These are phyloP conservation scores for Cyclina sinensis DNA, from an alignment of 1,140 invertebrate genomes.

Conservation along the genomic window DNA sequence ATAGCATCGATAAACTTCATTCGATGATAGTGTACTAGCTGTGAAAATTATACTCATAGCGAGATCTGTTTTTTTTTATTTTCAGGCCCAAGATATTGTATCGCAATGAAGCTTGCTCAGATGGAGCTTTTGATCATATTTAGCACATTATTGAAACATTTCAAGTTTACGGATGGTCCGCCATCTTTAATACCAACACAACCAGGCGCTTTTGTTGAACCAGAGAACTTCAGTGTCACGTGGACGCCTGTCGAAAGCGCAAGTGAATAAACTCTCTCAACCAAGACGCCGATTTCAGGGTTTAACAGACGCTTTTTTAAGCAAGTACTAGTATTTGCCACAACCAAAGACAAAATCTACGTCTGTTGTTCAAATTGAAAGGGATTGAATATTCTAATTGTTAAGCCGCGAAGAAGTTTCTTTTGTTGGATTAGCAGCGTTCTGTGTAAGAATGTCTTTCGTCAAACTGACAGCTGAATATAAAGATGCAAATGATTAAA, in stretches of 20 bases:
- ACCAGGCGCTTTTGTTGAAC: slow-evolving; percentile 63
- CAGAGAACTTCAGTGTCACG: slow-evolving; percentile 39
- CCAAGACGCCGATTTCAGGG: neutral
- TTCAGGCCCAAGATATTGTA: slow-evolving; percentile 55
- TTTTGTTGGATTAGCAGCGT: no score
- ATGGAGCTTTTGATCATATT: slow-evolving; percentile 49
- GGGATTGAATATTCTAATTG: no score
- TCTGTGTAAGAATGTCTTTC: no score
- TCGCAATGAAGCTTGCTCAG: slow-evolving; percentile 34
- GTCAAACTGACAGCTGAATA: no score
- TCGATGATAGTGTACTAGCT: no score
- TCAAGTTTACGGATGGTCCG: slow-evolving; percentile 26
- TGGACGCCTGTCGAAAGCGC: slow-evolving; percentile 16
- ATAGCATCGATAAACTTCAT: no score
- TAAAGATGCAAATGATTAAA: no score
- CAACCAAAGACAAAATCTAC: no score
- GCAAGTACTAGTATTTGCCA: neutral
- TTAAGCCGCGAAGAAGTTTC: no score
- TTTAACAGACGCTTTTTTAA: neutral
- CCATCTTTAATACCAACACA: slow-evolving; percentile 36
- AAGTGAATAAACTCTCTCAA: neutral
- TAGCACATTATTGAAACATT: slow-evolving; percentile 28
- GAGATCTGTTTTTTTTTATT: neutral
- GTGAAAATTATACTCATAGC: no score
- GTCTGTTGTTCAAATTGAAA: no score